A percentile compares a stretch with the other conserved stretches of the same genome.
Evolutionary conservation across 2,113 vertebrate species (phyloP).

Genomic region (Fregata magnificens): DNA sequence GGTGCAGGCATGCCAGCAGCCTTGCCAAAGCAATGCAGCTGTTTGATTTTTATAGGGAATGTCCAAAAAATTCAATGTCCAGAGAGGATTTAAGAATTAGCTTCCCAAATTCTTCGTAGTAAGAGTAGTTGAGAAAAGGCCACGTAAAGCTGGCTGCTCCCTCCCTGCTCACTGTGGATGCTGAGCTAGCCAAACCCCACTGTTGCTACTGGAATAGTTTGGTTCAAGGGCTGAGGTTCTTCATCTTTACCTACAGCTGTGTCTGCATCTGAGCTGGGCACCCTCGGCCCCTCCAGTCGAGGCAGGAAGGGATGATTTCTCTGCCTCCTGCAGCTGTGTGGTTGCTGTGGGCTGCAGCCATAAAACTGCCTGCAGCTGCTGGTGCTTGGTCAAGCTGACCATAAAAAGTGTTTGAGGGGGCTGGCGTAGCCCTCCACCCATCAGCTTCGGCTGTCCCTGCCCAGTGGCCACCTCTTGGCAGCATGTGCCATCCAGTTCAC

Average conservation of each 20-base stretch:
- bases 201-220: not conserved
- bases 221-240: not conserved
- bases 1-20: not conserved
- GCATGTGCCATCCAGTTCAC: rapidly evolving
- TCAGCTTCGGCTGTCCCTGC: not conserved
- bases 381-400: not conserved
- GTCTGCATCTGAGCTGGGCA: not conserved
- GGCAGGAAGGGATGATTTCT: not conserved
- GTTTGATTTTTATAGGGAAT: not conserved
- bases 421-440: not conserved
- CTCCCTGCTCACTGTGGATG: not conserved
- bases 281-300: not conserved
- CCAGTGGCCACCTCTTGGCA: not conserved
- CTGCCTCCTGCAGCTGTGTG: not conserved
- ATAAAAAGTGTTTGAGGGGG: not conserved
- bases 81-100: not conserved
- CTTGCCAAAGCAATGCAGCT: not conserved
- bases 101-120: not conserved
- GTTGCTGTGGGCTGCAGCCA: not conserved
- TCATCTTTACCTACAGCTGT: not conserved
- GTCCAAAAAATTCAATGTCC: too few relatives aligned
- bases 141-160: not conserved
- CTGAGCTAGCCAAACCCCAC: not conserved
- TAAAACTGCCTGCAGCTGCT: not conserved
- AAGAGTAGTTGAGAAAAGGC: not conserved